phyloP scores from a whole-genome alignment of 2,113 vertebrate genomes.

The Pipa parva region DNA sequence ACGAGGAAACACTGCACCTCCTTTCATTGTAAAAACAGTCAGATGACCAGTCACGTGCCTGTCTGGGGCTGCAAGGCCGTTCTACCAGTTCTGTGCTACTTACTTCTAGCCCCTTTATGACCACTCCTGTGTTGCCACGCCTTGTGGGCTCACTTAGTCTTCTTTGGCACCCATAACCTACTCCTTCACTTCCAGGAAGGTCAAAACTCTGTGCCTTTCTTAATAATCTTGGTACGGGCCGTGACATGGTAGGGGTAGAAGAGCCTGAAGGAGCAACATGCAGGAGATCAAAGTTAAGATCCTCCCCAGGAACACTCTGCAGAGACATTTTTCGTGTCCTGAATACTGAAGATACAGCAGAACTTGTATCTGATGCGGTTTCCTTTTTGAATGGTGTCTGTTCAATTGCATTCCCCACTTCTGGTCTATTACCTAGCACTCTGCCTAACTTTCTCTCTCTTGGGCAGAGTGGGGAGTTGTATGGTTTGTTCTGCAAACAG shows the following conservation, averaged over 20 bases:
- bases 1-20: constrained; percentile 29
- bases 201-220: constrained; percentile 77
- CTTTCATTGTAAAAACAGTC: constrained; percentile 50
- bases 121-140: constrained; percentile 64
- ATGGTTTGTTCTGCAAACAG: constrained; percentile 46
- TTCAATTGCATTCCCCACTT: constrained; percentile 19
- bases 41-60: constrained; percentile 51
- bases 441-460: constrained; percentile 46
- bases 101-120: constrained; percentile 72
- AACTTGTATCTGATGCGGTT: neutral
- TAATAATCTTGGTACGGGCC: constrained; percentile 49
- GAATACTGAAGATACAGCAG: constrained; percentile 33
- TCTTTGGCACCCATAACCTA: constrained; percentile 60
- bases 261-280: constrained; percentile 47
- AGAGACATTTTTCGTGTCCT: constrained; percentile 43
- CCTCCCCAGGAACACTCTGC: constrained; percentile 49
- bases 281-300: constrained; percentile 38
- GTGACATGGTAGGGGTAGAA: constrained; percentile 41
- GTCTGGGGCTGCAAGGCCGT: constrained; percentile 48
- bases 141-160: constrained; percentile 58
- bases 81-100: constrained; percentile 65
- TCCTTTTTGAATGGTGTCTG: constrained; percentile 28
- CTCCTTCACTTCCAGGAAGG: constrained; percentile 54
- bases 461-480: constrained; percentile 42
- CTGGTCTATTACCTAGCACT: constrained; percentile 35